Percentiles rank a stretch among this genome's conserved stretches.
phyloP scores from a whole-genome alignment of 2,888 invertebrate species.

The Sisyra nigra region DNA sequence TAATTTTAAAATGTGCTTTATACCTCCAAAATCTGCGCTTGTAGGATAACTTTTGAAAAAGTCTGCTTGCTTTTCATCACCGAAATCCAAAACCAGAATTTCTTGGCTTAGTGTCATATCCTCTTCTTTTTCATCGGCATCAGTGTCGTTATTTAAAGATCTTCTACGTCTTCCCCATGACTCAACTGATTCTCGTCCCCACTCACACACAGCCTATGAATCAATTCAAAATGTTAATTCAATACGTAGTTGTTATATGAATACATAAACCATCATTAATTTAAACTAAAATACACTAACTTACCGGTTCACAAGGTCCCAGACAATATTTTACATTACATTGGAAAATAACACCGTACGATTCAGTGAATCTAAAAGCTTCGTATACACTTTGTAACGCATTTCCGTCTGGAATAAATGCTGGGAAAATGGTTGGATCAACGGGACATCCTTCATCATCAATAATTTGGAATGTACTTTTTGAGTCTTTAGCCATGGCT shows the following conservation, averaged over 20 bases:
- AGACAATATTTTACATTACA: conserved; percentile 93
- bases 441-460: conserved; percentile 91
- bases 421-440: conserved; percentile 86
- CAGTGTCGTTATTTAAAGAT: conserved; percentile 45
- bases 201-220: conserved; percentile 71
- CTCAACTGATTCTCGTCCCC: conserved; percentile 78
- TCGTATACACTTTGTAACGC: conserved; percentile 84
- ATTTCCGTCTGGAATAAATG: conserved; percentile 79
- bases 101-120: conserved; percentile 91
- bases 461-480: conserved; percentile 91
- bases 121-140: conserved; percentile 48
- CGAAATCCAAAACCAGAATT: conserved; percentile 83
- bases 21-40: conserved; percentile 58
- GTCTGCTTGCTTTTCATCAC: conserved; percentile 74
- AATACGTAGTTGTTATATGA: conserved; percentile 7
- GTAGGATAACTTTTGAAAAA: conserved; percentile 64
- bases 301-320: conserved; percentile 84
- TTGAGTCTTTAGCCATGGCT: conserved; percentile 92
- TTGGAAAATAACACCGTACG: conserved; percentile 92
- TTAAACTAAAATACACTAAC: conserved; percentile 18
- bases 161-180: conserved; percentile 85
- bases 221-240: conserved; percentile 13
- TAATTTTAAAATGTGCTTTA: too few relatives aligned
- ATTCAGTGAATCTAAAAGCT: conserved; percentile 90
- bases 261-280: background rate